Evolutionary conservation across 2,113 vertebrate species (phyloP).

Genomic region (Cnemophilus loriae): DNA sequence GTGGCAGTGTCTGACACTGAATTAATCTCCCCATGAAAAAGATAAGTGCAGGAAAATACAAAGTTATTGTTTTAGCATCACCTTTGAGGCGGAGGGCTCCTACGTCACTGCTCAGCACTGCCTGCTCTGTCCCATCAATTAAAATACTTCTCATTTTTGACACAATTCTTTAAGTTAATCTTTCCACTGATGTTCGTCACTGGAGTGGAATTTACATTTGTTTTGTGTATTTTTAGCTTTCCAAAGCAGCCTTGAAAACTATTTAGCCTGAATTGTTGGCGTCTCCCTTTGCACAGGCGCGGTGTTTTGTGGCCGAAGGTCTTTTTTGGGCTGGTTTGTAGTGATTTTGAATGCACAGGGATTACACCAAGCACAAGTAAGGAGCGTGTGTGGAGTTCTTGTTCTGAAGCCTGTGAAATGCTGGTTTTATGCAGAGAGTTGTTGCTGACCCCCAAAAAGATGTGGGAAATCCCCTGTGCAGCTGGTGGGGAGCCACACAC

Average conservation of each 20-base stretch:
- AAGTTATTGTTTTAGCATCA: neutral
- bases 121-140: neutral
- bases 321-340: neutral
- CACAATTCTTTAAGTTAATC: slow-evolving; percentile 7
- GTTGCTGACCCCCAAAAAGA: neutral
- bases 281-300: neutral
- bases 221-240: slow-evolving; percentile 55
- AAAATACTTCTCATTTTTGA: slow-evolving; percentile 52
- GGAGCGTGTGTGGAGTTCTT: neutral
- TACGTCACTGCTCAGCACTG: neutral
- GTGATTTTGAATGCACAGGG: neutral
- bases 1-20: neutral
- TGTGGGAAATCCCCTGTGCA: neutral
- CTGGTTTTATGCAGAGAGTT: neutral
- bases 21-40: neutral
- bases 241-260: slow-evolving; percentile 40
- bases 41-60: neutral
- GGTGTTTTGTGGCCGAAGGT: fast-evolving
- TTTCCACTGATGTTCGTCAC: slow-evolving; percentile 21
- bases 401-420: neutral
- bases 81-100: neutral
- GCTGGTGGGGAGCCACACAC: neutral
- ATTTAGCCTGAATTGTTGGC: slow-evolving; percentile 18
- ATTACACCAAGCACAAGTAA: neutral
- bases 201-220: slow-evolving; percentile 42